phyloP scores from a whole-genome alignment of 1,140 invertebrate genomes.

The Mactra quadrangularis region DNA sequence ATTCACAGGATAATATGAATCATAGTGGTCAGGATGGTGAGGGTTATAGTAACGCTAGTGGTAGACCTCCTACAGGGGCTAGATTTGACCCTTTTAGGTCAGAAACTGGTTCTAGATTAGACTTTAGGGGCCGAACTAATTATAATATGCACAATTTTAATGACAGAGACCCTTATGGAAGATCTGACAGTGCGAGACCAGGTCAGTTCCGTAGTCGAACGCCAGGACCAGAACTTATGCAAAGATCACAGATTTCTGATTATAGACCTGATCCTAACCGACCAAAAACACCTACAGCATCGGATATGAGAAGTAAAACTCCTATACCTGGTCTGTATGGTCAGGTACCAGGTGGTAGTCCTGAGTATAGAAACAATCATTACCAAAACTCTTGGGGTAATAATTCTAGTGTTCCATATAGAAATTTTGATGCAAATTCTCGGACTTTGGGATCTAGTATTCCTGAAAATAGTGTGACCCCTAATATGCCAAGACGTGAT shows the following conservation, averaged over 20 bases:
- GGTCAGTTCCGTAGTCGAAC: conserved; percentile 82
- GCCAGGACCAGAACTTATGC: conserved; percentile 82
- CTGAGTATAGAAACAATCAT: conserved; percentile 65
- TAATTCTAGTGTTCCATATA: conserved; percentile 34
- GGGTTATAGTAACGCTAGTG: conserved; percentile 66
- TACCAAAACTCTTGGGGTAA: conserved; percentile 63
- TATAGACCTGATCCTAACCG: conserved; percentile 71
- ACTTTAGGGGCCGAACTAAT: conserved; percentile 60
- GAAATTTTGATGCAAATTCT: conserved; percentile 51
- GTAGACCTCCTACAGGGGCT: conserved; percentile 74
- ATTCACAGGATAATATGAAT: conserved; percentile 56
- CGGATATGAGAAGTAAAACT: conserved; percentile 80
- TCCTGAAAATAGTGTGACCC: conserved; percentile 54
- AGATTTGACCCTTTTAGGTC: conserved; percentile 68
- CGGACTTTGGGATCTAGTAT: conserved; percentile 59
- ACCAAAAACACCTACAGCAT: conserved; percentile 82
- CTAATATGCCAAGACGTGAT: conserved; percentile 55
- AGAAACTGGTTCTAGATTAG: conserved; percentile 42
- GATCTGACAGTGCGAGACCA: conserved; percentile 70
- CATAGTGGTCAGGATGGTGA: conserved; percentile 65
- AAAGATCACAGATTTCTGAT: conserved; percentile 67
- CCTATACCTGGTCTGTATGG: conserved; percentile 65
- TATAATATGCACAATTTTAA: conserved; percentile 71
- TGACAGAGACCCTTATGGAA: conserved; percentile 66
- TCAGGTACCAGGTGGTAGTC: conserved; percentile 61